Evolutionary conservation across 2,888 invertebrate genomes (phyloP).

Genomic region (Tipula vernalis): DNA sequence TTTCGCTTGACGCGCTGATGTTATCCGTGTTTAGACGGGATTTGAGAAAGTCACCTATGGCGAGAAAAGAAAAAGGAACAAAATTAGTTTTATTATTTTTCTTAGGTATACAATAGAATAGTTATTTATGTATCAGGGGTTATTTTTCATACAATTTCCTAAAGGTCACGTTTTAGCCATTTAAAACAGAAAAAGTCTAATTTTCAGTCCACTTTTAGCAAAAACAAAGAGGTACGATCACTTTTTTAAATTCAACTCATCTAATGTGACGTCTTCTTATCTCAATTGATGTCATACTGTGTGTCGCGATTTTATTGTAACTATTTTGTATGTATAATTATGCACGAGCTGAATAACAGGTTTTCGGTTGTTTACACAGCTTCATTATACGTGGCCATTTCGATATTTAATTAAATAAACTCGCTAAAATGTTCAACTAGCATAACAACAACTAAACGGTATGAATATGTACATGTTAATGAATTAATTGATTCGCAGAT

Average conservation of each 20-base stretch:
- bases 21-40: constrained; percentile 39
- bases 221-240: neutral
- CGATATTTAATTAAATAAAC: too few species aligned
- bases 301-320: neutral
- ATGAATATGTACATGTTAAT: neutral
- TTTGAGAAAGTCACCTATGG: constrained; percentile 31
- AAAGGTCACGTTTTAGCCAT: too few species aligned
- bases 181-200: too few species aligned
- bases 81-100: neutral
- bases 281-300: neutral
- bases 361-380: neutral
- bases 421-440: too few species aligned
- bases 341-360: neutral
- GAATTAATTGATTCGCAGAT: neutral
- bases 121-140: too few species aligned
- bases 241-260: too few species aligned
- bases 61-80: neutral
- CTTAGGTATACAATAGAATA: too few species aligned
- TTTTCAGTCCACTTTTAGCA: neutral
- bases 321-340: neutral
- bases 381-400: too few species aligned
- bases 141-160: too few species aligned
- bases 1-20: constrained; percentile 43
- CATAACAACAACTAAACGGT: neutral
- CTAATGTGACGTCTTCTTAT: neutral